A percentile compares a stretch with the other conserved stretches of the same genome.
phyloP scores from a whole-genome alignment of 23 tunicate genomes.

The Ciona savignyi region DNA sequence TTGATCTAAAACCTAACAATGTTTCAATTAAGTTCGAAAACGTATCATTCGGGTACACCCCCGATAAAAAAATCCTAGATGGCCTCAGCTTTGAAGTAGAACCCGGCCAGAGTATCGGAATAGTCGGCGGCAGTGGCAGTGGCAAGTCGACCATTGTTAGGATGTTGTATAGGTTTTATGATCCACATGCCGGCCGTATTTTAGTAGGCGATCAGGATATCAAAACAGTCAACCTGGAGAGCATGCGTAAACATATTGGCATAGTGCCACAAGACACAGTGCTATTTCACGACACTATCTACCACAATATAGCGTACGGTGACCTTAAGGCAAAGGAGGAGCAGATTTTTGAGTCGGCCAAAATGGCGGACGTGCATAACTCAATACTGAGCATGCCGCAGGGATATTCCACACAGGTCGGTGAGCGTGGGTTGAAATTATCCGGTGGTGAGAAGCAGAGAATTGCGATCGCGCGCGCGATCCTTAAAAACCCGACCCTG shows the following conservation, averaged over 20 bases:
- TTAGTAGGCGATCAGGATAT: conserved; percentile 62
- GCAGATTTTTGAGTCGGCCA: conserved; percentile 69
- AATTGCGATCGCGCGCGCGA: conserved; percentile 92
- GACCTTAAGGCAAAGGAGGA: conserved; percentile 53
- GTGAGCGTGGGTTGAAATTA: conserved; percentile 87
- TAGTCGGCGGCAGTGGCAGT: conserved; percentile 98
- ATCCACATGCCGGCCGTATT: conserved; percentile 59
- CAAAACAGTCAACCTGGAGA: conserved; percentile 31
- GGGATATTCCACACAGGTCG: conserved; percentile 80
- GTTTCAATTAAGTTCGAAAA: conserved; percentile 59
- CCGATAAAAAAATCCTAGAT: conserved; percentile 62
- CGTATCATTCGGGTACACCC: conserved; percentile 75
- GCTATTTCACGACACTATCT: conserved; percentile 89
- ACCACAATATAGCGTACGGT: conserved; percentile 90
- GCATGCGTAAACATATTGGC: conserved; percentile 61
- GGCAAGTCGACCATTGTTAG: conserved; percentile 94
- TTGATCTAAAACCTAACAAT: conserved; percentile 15
- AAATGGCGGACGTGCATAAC: conserved; percentile 88
- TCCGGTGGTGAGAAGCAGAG: conserved; percentile 97
- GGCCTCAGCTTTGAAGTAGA: conserved; percentile 54
- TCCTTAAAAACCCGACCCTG: conserved; percentile 70
- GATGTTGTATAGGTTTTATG: conserved; percentile 88
- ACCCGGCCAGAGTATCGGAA: conserved; percentile 82
- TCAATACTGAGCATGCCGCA: conserved; percentile 75
- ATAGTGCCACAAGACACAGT: conserved; percentile 98